Percentiles rank a stretch among this genome's conserved stretches.
These are phyloP conservation scores for Equus przewalskii DNA, from an alignment of 2,113 vertebrate species.

Conservation along the genomic window DNA sequence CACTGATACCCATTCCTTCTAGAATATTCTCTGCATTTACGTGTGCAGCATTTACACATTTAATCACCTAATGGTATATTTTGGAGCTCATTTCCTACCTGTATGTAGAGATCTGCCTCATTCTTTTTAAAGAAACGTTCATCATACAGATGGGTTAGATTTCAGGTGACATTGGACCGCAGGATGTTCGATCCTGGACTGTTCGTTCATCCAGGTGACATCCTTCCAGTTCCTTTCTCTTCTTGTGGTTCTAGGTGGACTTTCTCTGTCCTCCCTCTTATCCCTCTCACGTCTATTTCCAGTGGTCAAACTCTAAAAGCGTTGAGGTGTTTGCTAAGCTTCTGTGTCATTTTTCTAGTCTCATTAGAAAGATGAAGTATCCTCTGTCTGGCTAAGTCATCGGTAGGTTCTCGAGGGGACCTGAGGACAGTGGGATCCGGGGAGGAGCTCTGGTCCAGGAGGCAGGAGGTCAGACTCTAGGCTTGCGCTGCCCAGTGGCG, in stretches of 20 bases:
- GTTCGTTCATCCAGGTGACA: accelerated
- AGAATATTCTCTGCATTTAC: not conserved
- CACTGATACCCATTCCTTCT: not conserved
- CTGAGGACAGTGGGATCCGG: no score
- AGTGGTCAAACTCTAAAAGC: not conserved
- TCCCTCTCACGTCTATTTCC: accelerated
- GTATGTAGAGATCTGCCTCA: not conserved
- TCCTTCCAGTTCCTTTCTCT: not conserved
- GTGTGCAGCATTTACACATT: not conserved
- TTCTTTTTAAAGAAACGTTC: not conserved
- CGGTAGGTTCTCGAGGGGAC: not conserved
- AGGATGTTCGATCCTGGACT: not conserved
- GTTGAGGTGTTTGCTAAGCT: not conserved
- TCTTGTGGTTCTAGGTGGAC: not conserved
- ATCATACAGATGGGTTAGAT: not conserved
- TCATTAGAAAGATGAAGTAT: not conserved
- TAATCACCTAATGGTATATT: not conserved
- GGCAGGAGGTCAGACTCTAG: not conserved
- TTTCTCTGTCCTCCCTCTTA: not conserved
- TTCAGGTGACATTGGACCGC: not conserved
- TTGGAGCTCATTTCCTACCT: not conserved
- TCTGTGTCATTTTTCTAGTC: not conserved
- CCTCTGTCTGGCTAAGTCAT: not conserved
- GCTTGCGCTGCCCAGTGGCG: accelerated
- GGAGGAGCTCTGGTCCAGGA: no score